Conservation (phyloP, 37 sponge, comb jelly and placozoan genomes). For the Diacarnus erythraeanus region DNA sequence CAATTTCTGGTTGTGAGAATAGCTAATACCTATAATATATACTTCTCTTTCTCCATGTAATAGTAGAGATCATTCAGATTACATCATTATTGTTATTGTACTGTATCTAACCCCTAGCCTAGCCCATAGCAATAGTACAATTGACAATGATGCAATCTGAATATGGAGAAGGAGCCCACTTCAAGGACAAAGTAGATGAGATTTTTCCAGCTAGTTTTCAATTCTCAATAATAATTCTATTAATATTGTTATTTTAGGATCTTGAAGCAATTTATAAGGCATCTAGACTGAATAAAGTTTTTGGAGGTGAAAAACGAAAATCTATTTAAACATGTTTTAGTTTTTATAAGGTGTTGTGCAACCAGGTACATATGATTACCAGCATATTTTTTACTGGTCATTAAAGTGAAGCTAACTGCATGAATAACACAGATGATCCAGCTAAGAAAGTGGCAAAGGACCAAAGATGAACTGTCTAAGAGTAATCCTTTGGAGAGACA, state of each 20-base stretch:
- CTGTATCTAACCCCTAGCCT: too few relatives aligned
- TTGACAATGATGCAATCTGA: constrained; percentile 66
- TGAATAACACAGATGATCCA: not conserved
- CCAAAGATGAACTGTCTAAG: too few relatives aligned
- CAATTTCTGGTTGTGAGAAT: constrained; percentile 68
- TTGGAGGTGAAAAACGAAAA: constrained; percentile 73
- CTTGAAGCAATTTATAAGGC: constrained; percentile 73
- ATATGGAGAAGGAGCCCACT: too few relatives aligned
- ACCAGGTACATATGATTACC: not conserved
- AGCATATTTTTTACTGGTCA: too few relatives aligned
- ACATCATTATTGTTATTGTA: too few relatives aligned
- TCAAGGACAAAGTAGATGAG: constrained; percentile 68
- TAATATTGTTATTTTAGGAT: constrained; percentile 69
- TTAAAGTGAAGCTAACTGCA: not conserved
- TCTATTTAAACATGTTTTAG: not conserved
- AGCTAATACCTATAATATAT: constrained; percentile 67
- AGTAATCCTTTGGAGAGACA: too few relatives aligned
- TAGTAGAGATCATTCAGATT: too few relatives aligned
- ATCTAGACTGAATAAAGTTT: constrained; percentile 53
- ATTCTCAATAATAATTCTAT: too few relatives aligned
- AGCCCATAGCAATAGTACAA: too few relatives aligned
- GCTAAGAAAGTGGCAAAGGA: too few relatives aligned
- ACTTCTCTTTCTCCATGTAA: constrained; percentile 59
- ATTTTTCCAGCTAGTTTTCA: constrained; percentile 31
- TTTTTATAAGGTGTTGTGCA: too few relatives aligned